Base-by-base conservation (phyloP, 2,113 vertebrate species). In the Todiramphus chloris region DNA sequence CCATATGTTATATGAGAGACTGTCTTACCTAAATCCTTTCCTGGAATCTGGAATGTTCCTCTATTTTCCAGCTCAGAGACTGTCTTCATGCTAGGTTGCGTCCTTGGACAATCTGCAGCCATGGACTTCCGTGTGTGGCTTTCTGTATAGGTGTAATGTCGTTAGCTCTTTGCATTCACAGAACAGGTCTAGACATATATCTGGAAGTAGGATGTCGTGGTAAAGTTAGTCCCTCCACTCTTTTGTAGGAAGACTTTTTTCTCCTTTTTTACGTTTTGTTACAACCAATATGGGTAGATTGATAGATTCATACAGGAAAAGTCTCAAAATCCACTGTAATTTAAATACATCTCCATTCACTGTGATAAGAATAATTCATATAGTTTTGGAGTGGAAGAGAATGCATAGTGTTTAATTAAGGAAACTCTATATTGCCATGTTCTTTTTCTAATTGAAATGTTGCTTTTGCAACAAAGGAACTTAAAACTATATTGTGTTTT, bases 111-210 rank as follows among this genome's bases (percentile, higher is more conserved):
- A 25, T 43, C 14, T 58, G 31, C 35, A 43, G 28, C 33, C 0
- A 1, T 19, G n/a, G 24, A 37, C 15, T 28, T 58, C 8, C 6
- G 13, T 33, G 10, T 58, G 24, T 56, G 50, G 15, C 64, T 70
- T 63, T 56, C 48, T 23, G 11, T 30, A 18, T n/a, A n/a, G 0
- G 7, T 0, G 0, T 63, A 16, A 14, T 39, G 16, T 73, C 19
- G 15, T 48, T 19, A 73, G 28, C 30, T 89, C 30, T 73, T 58
- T 66, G 59, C 16, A 18, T 80, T 50, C 3, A 4, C 41, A 41
- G 58, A 56, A 41, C n/a, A 50, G 16, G 13, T 63, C 41, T 43
- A 66, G 25, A 13, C 31, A 12, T 73, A 9, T 41, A 56, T 19
- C n/a, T 64, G 19, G n/a, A 66, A 35, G 25, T 35, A 25, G 9